Conservation (phyloP, 2,888 invertebrate species). For the Luperina testacea region DNA sequence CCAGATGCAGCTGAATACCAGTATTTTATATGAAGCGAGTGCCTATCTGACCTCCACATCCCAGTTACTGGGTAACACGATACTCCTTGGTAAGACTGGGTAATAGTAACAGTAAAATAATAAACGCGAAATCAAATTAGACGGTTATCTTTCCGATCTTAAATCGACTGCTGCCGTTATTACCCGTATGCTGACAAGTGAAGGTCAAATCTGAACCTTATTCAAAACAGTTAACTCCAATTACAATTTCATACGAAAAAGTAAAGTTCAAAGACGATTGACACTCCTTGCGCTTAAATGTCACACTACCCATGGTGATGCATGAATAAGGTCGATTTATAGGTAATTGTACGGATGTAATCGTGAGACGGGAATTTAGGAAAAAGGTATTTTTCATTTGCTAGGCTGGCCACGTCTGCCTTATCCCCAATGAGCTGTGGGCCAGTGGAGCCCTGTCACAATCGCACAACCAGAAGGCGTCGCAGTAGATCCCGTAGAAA, state of each 20-base stretch:
- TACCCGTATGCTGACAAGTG: constrained; percentile 39
- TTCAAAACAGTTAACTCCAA: constrained; percentile 57
- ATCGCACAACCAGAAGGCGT: too few species aligned
- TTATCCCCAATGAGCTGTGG: too few species aligned
- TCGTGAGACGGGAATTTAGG: constrained; percentile 5
- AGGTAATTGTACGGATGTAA: constrained; percentile 40
- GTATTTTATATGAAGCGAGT: neutral
- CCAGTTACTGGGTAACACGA: neutral
- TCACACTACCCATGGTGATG: constrained; percentile 50
- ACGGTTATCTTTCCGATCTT: constrained; percentile 18
- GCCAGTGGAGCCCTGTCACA: too few species aligned
- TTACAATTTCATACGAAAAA: constrained; percentile 68
- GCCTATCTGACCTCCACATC: neutral
- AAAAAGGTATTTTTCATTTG: constrained; percentile 13
- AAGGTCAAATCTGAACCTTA: constrained; percentile 57
- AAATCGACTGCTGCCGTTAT: constrained; percentile 18
- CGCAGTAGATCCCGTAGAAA: too few species aligned
- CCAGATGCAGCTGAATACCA: neutral
- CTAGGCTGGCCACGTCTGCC: too few species aligned
- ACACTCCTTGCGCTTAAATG: constrained; percentile 66
- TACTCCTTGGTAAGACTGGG: neutral
- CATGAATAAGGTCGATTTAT: constrained; percentile 54
- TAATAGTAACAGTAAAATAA: neutral
- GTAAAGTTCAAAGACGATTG: constrained; percentile 74
- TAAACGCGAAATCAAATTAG: constrained; percentile 7